A percentile compares a stretch with the other conserved stretches of the same genome.
phyloP scores from a whole-genome alignment of 2,888 invertebrate species.

The Drosophila trichaetosa region DNA sequence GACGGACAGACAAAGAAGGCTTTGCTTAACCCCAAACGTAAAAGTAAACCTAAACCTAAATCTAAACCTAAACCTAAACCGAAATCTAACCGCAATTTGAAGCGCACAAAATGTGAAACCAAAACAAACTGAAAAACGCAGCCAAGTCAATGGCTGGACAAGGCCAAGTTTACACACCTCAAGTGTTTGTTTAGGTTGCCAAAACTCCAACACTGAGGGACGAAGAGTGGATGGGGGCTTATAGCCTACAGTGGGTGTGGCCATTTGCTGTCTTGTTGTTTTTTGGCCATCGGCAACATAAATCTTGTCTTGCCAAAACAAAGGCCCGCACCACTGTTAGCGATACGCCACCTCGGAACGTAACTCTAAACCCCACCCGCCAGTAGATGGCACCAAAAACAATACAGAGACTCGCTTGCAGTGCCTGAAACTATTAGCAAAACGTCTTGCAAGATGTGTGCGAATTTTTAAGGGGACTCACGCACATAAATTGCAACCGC shows the following conservation, averaged over 20 bases:
- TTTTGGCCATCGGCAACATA: conserved; percentile 69
- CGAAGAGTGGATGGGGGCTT: neutral
- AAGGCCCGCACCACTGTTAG: conserved; percentile 36
- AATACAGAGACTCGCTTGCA: conserved; percentile 34
- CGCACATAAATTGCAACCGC: conserved; percentile 77
- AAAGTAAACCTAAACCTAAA: conserved; percentile 37
- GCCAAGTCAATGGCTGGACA: conserved; percentile 62
- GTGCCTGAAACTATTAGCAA: conserved; percentile 72
- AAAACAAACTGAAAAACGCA: conserved; percentile 76
- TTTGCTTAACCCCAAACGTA: conserved; percentile 55
- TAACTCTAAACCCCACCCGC: neutral
- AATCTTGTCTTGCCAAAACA: conserved; percentile 76
- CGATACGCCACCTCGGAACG: conserved; percentile 22
- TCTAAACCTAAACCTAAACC: conserved; percentile 55
- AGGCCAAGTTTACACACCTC: conserved; percentile 81
- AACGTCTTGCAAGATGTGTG: conserved; percentile 41
- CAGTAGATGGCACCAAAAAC: conserved; percentile 52
- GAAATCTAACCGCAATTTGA: conserved; percentile 73
- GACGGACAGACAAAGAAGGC: conserved; percentile 13
- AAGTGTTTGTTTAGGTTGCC: conserved; percentile 78
- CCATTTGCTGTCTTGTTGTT: conserved; percentile 56
- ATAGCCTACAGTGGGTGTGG: conserved; percentile 15
- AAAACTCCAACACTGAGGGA: conserved; percentile 29
- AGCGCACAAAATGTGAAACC: conserved; percentile 74
- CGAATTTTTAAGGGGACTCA: conserved; percentile 65